Conservation (phyloP, 2,113 vertebrate genomes). For the Alexandromys fortis region DNA sequence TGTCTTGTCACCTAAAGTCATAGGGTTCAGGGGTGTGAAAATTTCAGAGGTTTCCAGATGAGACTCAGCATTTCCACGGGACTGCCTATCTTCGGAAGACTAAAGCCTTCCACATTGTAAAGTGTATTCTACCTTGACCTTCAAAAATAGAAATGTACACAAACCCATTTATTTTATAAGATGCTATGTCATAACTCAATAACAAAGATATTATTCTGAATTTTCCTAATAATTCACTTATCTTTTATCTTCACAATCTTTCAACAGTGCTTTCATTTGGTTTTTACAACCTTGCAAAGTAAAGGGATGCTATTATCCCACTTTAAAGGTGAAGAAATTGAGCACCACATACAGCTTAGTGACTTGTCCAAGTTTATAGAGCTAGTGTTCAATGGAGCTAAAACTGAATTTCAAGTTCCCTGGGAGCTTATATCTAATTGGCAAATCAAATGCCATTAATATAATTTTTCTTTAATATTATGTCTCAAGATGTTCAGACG, state of each 20-base stretch:
- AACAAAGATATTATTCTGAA: constrained; percentile 33
- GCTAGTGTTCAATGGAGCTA: not conserved
- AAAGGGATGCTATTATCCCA: not conserved
- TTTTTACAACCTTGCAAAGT: not conserved
- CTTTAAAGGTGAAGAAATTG: constrained; percentile 13
- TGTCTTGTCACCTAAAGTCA: not conserved
- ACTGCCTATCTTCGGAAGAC: not conserved
- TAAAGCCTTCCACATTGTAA: not conserved
- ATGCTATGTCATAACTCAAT: not conserved
- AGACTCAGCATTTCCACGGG: not conserved
- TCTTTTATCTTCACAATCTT: not conserved
- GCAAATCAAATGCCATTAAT: not conserved
- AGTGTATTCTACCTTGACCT: constrained; percentile 7
- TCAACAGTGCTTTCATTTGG: not conserved
- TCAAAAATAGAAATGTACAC: not conserved
- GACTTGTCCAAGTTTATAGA: constrained; percentile 39
- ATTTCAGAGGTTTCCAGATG: not conserved
- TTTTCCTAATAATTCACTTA: not conserved
- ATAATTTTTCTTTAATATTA: constrained; percentile 32
- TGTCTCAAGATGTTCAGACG: constrained; percentile 3
- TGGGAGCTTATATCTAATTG: not conserved
- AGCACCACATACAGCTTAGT: not conserved
- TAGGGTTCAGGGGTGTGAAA: not conserved
- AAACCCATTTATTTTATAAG: constrained; percentile 12
- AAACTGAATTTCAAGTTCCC: not conserved